phyloP scores from a whole-genome alignment of 1,140 invertebrate species.

The Bombus affinis region DNA sequence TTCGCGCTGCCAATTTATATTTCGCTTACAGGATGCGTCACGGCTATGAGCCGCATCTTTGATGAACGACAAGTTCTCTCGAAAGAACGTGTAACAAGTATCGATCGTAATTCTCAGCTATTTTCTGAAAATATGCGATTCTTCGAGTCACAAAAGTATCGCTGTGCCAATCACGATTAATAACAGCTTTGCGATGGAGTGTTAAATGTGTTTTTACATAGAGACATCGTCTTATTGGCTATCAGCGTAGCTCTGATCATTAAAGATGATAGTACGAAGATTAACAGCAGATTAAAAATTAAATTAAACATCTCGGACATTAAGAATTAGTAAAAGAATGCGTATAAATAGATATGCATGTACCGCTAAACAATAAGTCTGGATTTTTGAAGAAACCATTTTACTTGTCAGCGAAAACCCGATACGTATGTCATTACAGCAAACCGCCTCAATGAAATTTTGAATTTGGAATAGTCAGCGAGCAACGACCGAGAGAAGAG shows the following conservation, averaged over 20 bases:
- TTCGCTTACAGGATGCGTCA: slow-evolving; percentile 31
- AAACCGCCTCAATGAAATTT: neutral
- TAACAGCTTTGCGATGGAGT: too few relatives aligned
- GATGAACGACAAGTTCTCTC: neutral
- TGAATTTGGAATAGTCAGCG: neutral
- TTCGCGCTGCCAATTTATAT: slow-evolving; percentile 64
- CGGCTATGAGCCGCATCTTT: neutral
- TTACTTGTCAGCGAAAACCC: neutral
- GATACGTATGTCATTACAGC: neutral
- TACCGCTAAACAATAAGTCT: neutral
- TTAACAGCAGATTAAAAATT: too few relatives aligned
- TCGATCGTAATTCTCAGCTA: neutral
- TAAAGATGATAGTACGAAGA: too few relatives aligned
- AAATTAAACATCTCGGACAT: too few relatives aligned
- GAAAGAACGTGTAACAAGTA: neutral
- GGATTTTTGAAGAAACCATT: neutral
- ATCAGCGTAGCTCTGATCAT: neutral
- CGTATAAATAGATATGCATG: too few relatives aligned
- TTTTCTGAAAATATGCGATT: neutral
- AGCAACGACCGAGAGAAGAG: neutral
- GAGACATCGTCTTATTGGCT: too few relatives aligned
- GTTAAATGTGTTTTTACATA: too few relatives aligned
- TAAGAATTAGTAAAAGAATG: too few relatives aligned
- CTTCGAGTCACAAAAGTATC: neutral
- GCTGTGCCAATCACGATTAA: too few relatives aligned